These are phyloP conservation scores for Phocides pigmalion DNA, from an alignment of 1,140 invertebrate species.

Conservation along the genomic window DNA sequence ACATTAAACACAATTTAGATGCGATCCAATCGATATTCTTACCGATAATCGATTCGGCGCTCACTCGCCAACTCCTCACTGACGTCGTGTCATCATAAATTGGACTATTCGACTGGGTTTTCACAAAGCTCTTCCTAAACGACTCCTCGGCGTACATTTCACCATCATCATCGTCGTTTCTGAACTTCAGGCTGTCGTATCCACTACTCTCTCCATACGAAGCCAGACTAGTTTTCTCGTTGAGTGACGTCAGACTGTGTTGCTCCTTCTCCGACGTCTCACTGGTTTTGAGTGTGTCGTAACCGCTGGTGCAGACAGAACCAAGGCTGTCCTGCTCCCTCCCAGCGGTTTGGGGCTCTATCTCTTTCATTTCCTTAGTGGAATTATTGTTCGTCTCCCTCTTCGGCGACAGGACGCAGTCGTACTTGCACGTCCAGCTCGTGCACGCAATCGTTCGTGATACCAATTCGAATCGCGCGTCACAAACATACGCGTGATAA, in stretches of 20 bases:
- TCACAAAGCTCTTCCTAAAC: conserved; percentile 68
- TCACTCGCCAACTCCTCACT: conserved; percentile 63
- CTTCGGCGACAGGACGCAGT: conserved; percentile 82
- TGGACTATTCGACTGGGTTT: conserved; percentile 32
- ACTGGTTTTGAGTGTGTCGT: conserved; percentile 71
- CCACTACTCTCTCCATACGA: conserved; percentile 93
- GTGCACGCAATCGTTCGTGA: conserved; percentile 89
- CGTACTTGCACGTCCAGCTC: conserved; percentile 91
- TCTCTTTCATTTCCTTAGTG: conserved; percentile 66
- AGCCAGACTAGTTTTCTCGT: conserved; percentile 84
- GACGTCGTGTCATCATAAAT: conserved; percentile 54
- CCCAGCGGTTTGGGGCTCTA: conserved; percentile 44
- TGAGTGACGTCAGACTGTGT: conserved; percentile 66
- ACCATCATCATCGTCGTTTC: conserved; percentile 85
- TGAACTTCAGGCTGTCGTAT: conserved; percentile 92
- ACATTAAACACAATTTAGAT: too few species aligned
- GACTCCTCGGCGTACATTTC: conserved; percentile 71
- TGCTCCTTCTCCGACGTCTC: conserved; percentile 74
- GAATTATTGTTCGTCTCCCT: conserved; percentile 70
- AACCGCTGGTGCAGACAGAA: conserved; percentile 69
- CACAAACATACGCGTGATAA: conserved; percentile 92
- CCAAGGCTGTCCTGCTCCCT: conserved; percentile 73
- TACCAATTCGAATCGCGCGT: conserved; percentile 90
- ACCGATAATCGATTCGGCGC: conserved; percentile 72
- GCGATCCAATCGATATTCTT: too few species aligned